Conservation (phyloP, 2,113 vertebrate species). For the Terrapene triunguis region DNA sequence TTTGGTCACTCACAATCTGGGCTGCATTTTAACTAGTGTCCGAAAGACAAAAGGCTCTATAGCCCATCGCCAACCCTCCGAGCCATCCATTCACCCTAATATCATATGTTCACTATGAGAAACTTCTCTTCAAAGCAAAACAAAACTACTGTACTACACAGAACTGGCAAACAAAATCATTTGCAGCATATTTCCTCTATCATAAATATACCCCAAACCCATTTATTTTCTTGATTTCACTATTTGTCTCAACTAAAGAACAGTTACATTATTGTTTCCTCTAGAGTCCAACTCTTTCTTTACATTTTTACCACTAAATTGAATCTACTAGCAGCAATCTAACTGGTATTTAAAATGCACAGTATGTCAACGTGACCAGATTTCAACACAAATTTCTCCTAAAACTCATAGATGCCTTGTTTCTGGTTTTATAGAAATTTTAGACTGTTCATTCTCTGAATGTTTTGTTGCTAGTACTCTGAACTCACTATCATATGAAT, state of each 20-base stretch:
- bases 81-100: conserved; percentile 33
- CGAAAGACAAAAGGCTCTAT: conserved; percentile 46
- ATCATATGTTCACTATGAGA: conserved; percentile 61
- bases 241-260: conserved; percentile 71
- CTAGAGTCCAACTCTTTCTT: conserved; percentile 73
- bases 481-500: conserved; percentile 79
- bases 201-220: conserved; percentile 34
- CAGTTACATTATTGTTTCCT: conserved; percentile 79
- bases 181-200: conserved; percentile 29
- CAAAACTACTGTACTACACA: conserved; percentile 65
- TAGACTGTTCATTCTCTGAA: conserved; percentile 75
- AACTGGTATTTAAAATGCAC: conserved; percentile 82
- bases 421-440: conserved; percentile 83
- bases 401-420: conserved; percentile 81
- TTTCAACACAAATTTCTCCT: conserved; percentile 81
- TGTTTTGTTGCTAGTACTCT: conserved; percentile 61
- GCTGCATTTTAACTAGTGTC: neutral
- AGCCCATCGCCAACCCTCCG: conserved; percentile 21
- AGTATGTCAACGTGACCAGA: conserved; percentile 80
- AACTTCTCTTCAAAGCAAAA: conserved; percentile 51
- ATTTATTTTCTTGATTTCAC: conserved; percentile 70
- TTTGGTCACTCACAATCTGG: neutral
- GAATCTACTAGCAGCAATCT: conserved; percentile 83
- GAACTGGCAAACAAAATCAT: conserved; percentile 31
- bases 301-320: conserved; percentile 82